Conservation (phyloP, 2,113 vertebrate species). For the Lathamus discolor region DNA sequence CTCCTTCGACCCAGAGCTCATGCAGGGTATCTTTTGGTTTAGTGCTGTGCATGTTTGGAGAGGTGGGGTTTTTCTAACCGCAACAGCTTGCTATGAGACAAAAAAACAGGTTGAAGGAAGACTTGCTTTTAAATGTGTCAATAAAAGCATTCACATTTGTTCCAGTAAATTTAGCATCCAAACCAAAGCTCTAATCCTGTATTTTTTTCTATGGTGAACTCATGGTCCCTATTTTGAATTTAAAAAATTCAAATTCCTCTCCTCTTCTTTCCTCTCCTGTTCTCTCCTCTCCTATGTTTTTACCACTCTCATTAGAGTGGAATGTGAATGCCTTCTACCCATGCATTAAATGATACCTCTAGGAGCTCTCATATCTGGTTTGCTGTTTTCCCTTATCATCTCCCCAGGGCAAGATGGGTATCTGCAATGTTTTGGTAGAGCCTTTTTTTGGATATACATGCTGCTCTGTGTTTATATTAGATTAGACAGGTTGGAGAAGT, state of each 20-base stretch:
- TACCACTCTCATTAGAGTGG: neutral
- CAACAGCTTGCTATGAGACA: neutral
- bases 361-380: conserved; percentile 7
- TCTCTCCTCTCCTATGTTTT: neutral
- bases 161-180: conserved; percentile 9
- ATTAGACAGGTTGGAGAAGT: conserved; percentile 13
- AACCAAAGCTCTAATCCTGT: neutral
- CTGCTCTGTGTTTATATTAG: conserved; percentile 2
- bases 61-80: neutral
- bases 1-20: neutral
- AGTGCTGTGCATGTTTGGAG: neutral
- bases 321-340: neutral
- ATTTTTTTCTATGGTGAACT: neutral
- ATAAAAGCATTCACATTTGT: neutral
- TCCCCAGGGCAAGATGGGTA: conserved; percentile 10
- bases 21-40: neutral
- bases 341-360: neutral
- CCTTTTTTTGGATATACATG: neutral
- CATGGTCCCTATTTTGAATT: neutral
- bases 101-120: neutral
- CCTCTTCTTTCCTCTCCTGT: neutral
- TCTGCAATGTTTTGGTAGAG: neutral
- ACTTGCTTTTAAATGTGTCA: neutral
- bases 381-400: neutral
- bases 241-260: neutral